These are phyloP conservation scores for Steinernema hermaphroditum DNA, from an alignment of 2,888 invertebrate genomes.

Conservation along the genomic window DNA sequence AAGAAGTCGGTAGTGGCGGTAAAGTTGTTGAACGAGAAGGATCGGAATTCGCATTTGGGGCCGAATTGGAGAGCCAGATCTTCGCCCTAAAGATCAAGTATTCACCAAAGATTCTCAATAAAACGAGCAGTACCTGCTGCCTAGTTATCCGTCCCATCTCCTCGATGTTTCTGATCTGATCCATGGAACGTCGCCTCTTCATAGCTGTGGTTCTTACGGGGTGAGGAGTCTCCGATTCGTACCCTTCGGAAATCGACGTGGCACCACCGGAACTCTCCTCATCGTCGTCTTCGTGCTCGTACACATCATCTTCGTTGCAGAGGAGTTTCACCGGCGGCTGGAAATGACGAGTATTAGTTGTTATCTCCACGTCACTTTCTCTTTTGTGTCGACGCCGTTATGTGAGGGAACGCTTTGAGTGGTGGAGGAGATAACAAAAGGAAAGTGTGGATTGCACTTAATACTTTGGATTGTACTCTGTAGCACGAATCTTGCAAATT, in stretches of 20 bases:
- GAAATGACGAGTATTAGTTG: not conserved
- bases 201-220: not conserved
- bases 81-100: constrained; percentile 34
- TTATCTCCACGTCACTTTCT: constrained; percentile 1
- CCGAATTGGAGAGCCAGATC: constrained; percentile 37
- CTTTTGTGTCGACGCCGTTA: not conserved
- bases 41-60: constrained; percentile 38
- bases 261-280: constrained; percentile 29
- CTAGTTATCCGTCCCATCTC: constrained; percentile 34
- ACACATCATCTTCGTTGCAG: constrained; percentile 48
- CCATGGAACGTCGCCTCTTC: constrained; percentile 39
- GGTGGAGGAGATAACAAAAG: no score
- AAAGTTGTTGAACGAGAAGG: constrained; percentile 34
- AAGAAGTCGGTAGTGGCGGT: constrained; percentile 11
- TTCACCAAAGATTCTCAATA: not conserved
- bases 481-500: no score
- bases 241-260: constrained; percentile 37
- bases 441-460: no score
- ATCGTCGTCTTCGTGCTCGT: constrained; percentile 40
- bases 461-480: no score
- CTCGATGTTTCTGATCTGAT: constrained; percentile 36
- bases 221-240: constrained; percentile 34
- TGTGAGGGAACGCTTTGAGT: no score
- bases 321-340: constrained; percentile 43
- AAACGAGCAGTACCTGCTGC: constrained; percentile 35